Conservation (phyloP, 2,888 invertebrate genomes). For the Bugula neritina region DNA sequence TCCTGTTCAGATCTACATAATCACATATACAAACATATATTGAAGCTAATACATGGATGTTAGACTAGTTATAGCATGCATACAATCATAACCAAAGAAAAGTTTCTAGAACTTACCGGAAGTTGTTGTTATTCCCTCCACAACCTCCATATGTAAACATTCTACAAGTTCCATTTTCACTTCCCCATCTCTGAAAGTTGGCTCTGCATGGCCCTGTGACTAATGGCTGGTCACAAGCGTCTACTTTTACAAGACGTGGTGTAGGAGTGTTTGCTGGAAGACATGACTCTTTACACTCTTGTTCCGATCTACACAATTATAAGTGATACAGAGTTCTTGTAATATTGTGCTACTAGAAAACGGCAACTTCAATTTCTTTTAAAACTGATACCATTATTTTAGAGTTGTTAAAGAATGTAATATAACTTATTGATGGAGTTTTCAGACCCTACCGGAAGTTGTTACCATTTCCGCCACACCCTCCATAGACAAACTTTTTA, state of each 20-base stretch:
- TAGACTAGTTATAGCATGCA: too few relatives aligned
- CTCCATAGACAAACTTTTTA: not conserved
- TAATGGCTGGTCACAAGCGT: too few relatives aligned
- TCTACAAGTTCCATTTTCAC: not conserved
- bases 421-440: too few relatives aligned
- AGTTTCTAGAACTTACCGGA: not conserved
- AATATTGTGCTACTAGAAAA: too few relatives aligned
- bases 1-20: slow-evolving; percentile 1
- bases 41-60: not conserved
- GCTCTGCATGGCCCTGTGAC: too few relatives aligned
- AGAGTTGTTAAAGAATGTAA: too few relatives aligned
- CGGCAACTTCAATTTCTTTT: not conserved
- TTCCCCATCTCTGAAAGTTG: not conserved
- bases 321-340: too few relatives aligned
- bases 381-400: not conserved
- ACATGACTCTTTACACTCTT: too few relatives aligned
- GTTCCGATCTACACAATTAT: too few relatives aligned
- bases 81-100: too few relatives aligned
- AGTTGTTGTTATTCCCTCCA: not conserved
- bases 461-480: not conserved
- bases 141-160: not conserved
- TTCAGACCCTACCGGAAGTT: not conserved
- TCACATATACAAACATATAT: not conserved
- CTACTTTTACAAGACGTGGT: too few relatives aligned
- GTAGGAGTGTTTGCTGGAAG: too few relatives aligned